These are phyloP conservation scores for Ramphastos sulfuratus DNA, from an alignment of 2,113 vertebrate species.

Conservation along the genomic window DNA sequence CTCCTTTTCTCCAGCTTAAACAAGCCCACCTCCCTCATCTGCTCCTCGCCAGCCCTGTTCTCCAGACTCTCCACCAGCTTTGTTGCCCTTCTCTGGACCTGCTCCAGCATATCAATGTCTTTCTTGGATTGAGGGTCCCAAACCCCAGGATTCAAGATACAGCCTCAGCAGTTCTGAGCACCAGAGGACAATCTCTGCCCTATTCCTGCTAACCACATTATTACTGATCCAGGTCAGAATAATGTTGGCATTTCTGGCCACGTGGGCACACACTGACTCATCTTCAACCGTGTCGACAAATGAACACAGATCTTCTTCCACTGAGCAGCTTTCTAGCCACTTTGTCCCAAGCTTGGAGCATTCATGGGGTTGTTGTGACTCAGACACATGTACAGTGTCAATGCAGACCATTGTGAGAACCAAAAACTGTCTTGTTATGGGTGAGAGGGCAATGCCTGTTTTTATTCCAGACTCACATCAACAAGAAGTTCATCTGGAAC, in stretches of 20 bases:
- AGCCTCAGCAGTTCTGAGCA: neutral
- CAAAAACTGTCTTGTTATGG: neutral
- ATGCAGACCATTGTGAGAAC: neutral
- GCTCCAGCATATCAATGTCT: neutral
- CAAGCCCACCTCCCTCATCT: neutral
- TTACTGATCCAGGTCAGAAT: neutral
- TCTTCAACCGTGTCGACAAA: neutral
- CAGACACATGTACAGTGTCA: rapidly evolving
- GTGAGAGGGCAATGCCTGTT: neutral
- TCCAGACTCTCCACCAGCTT: neutral
- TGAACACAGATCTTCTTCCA: neutral
- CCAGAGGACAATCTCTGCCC: neutral
- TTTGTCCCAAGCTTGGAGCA: neutral
- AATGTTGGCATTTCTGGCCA: neutral
- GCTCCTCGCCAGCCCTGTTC: neutral
- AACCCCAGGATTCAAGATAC: neutral
- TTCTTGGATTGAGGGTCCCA: neutral
- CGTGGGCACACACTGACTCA: neutral
- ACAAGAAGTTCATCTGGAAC: neutral
- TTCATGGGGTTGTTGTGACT: neutral
- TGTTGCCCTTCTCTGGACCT: neutral
- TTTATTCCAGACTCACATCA: neutral
- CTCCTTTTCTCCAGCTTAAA: neutral
- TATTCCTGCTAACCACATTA: neutral
- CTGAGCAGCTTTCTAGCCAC: neutral